These are phyloP conservation scores for Embiotoca jacksoni DNA, from an alignment of 2,113 vertebrate species.

Conservation along the genomic window DNA sequence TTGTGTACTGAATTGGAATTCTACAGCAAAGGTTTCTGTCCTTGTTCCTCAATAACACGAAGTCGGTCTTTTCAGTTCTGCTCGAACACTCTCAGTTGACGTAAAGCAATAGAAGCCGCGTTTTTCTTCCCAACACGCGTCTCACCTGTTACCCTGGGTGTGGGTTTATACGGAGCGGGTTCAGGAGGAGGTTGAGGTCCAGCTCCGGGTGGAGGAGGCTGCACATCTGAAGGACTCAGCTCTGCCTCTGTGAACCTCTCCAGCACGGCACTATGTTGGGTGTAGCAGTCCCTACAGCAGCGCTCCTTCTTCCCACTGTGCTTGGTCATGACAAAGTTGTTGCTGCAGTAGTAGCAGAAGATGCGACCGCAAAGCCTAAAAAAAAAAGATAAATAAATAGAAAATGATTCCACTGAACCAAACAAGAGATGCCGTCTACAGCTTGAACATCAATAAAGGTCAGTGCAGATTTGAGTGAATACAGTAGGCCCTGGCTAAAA, in stretches of 20 bases:
- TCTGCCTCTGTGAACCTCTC: slow-evolving; percentile 81
- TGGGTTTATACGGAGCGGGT: slow-evolving; percentile 76
- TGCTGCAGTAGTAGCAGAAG: slow-evolving; percentile 98
- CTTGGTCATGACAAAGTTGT: slow-evolving; percentile 90
- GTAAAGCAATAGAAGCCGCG: background rate
- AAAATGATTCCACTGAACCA: background rate
- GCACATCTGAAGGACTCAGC: slow-evolving; percentile 66
- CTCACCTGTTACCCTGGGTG: slow-evolving; percentile 84
- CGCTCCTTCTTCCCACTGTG: slow-evolving; percentile 91
- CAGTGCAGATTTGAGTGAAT: background rate
- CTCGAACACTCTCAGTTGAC: background rate
- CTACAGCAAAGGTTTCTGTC: slow-evolving; percentile 2
- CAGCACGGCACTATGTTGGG: slow-evolving; percentile 83
- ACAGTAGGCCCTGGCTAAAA: background rate
- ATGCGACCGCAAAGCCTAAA: slow-evolving; percentile 90
- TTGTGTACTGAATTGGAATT: background rate
- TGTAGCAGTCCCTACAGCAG: slow-evolving; percentile 92
- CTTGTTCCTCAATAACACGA: slow-evolving; percentile 34
- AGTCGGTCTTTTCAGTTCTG: slow-evolving; percentile 43
- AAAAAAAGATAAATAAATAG: background rate
- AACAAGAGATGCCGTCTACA: background rate
- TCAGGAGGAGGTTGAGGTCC: slow-evolving; percentile 49
- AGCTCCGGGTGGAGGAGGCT: slow-evolving; percentile 49
- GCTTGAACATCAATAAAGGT: background rate
- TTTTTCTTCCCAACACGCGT: background rate